Base-by-base conservation (phyloP, 2,113 vertebrate genomes). In the Varanus komodoensis region DNA sequence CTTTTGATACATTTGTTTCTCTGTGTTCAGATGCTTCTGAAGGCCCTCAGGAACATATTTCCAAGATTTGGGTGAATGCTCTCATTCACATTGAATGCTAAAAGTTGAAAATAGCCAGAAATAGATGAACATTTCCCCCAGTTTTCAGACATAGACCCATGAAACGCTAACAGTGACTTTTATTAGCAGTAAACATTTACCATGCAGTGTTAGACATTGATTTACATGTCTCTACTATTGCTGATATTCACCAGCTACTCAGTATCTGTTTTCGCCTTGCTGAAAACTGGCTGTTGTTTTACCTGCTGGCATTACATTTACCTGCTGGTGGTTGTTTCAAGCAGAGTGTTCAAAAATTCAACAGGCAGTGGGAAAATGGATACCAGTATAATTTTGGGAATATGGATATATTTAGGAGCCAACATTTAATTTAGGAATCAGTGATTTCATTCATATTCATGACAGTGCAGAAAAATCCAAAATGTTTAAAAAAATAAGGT, bases 1-100 rank as follows among this genome's bases (percentile, higher is more conserved):
- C 15, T 44, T 64, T 64, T 88, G 81, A 84, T 75, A 64, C 79
- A 88, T 86, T 61, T 57, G 68, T 48, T 84, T 81, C 29, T 82
- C 1, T 86, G 79, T 38, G 12, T 82, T 92, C 29, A 88, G 71
- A 14, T 44, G 15, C 71, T 67, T 92, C 11, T 77, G 19, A 82
- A 54, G 71, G 68, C 4, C 4, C 89, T 89, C 82, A 25, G 92
- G 77, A 1, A 81, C 21, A 64, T 19, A 64, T 64, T 9, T 19
- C 61, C 61, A 15, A 64, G 21, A 64, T 19, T 64, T 19, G 17
- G 61, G 15, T 64, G 61, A 74, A 74, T 74, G 27, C 14, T 74
- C 14, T 14, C 71, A 11, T 73, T 29, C 71, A 73, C 32, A 27
- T 74, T 73, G 27, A 74, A 74, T 74, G 71, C 27, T 74, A n/a